These are phyloP conservation scores for Xanthia togata DNA, from an alignment of 2,888 invertebrate species.

Conservation along the genomic window DNA sequence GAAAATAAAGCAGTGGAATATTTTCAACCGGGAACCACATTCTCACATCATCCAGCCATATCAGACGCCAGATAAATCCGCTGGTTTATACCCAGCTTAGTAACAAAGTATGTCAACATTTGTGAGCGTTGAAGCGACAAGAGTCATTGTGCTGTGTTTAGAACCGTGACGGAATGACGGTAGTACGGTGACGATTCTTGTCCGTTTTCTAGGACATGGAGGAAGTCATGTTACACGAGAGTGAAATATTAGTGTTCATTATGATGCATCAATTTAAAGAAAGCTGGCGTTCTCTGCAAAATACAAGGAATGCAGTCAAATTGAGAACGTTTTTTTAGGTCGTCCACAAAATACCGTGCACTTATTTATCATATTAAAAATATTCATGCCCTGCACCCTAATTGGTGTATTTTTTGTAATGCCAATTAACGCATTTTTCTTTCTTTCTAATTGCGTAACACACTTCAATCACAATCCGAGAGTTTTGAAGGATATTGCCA, in stretches of 20 bases:
- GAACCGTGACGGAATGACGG: conserved; percentile 64
- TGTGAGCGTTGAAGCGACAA: conserved; percentile 66
- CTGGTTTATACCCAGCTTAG: conserved; percentile 37
- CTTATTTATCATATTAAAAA: too few species aligned
- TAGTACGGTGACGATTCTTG: conserved; percentile 49
- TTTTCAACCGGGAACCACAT: background rate
- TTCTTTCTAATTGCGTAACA: too few species aligned
- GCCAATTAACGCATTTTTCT: too few species aligned
- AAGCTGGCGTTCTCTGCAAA: too few species aligned
- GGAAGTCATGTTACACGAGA: background rate
- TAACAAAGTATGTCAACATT: conserved; percentile 59
- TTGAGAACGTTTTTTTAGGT: too few species aligned
- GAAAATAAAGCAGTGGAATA: too few species aligned
- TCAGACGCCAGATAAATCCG: conserved; percentile 31
- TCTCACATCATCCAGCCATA: conserved; percentile 18
- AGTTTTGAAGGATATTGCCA: too few species aligned
- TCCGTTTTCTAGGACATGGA: conserved; percentile 29
- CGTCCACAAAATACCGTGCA: too few species aligned
- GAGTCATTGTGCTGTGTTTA: conserved; percentile 69
- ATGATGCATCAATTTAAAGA: background rate
- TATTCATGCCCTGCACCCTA: too few species aligned
- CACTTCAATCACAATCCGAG: too few species aligned
- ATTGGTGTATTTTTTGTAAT: too few species aligned
- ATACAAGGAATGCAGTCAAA: too few species aligned
- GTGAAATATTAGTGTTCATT: background rate